phyloP scores from a whole-genome alignment of 2,888 invertebrate genomes.

The Apamea monoglypha region DNA sequence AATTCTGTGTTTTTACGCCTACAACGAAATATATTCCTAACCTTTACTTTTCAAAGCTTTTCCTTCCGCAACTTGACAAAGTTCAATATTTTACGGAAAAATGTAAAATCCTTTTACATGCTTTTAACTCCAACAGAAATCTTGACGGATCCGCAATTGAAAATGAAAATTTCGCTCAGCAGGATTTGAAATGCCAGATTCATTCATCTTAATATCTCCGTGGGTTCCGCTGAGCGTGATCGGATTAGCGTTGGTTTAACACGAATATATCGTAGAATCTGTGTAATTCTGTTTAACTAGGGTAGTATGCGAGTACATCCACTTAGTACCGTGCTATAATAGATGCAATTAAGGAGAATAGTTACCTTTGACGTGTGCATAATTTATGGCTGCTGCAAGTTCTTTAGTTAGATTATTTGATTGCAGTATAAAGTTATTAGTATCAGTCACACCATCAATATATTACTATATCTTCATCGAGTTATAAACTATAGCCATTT shows the following conservation, averaged over 20 bases:
- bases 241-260: slow-evolving; percentile 33
- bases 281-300: slow-evolving; percentile 9
- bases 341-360: slow-evolving; percentile 13
- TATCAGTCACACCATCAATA: not conserved
- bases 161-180: slow-evolving; percentile 13
- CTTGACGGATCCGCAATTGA: not conserved
- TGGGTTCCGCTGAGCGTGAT: slow-evolving; percentile 20
- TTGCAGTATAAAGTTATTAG: slow-evolving; percentile 4
- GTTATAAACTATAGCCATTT: not conserved
- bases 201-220: slow-evolving; percentile 41
- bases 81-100: not conserved
- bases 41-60: not conserved
- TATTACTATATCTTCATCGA: not conserved
- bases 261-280: slow-evolving; percentile 16
- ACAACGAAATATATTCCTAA: not conserved
- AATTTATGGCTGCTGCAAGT: not conserved
- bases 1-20: not conserved
- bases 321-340: slow-evolving; percentile 3
- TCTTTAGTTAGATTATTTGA: slow-evolving; percentile 12
- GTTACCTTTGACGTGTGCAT: not conserved
- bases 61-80: not conserved
- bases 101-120: not conserved
- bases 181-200: slow-evolving; percentile 22
- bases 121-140: not conserved
- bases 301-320: slow-evolving; percentile 8